These are phyloP conservation scores for Cisticola juncidis DNA, from an alignment of 2,113 vertebrate genomes.

Conservation along the genomic window DNA sequence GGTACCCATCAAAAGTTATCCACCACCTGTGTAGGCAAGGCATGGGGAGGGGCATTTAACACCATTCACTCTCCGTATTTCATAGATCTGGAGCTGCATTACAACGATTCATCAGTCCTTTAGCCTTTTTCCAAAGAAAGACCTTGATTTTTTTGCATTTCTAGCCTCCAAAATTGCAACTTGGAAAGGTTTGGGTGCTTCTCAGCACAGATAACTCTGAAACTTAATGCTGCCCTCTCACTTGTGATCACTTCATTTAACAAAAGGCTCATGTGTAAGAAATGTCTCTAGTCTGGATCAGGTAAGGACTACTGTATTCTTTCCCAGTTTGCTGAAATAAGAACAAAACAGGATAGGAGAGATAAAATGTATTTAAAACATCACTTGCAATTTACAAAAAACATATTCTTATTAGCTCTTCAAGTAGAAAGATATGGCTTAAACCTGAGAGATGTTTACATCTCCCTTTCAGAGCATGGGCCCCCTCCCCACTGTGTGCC, in stretches of 20 bases:
- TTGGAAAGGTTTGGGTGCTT: background rate
- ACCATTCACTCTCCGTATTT: background rate
- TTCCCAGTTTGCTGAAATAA: background rate
- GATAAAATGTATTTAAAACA: constrained; percentile 36
- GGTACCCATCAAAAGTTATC: background rate
- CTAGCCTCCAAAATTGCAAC: background rate
- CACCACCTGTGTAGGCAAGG: rapidly evolving
- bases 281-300: background rate
- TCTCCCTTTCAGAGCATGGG: background rate
- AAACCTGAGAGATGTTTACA: background rate
- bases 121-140: background rate
- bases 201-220: background rate
- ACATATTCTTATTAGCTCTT: background rate
- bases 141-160: background rate
- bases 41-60: background rate
- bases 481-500: background rate
- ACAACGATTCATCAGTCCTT: background rate
- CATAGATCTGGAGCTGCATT: background rate
- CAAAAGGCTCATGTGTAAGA: background rate
- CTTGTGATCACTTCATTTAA: background rate
- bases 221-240: background rate
- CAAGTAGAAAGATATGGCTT: constrained; percentile 60
- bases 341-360: background rate
- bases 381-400: constrained; percentile 4
- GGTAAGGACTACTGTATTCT: background rate